phyloP scores from a whole-genome alignment of 2,888 invertebrate genomes.

The Lochmaea capreae region DNA sequence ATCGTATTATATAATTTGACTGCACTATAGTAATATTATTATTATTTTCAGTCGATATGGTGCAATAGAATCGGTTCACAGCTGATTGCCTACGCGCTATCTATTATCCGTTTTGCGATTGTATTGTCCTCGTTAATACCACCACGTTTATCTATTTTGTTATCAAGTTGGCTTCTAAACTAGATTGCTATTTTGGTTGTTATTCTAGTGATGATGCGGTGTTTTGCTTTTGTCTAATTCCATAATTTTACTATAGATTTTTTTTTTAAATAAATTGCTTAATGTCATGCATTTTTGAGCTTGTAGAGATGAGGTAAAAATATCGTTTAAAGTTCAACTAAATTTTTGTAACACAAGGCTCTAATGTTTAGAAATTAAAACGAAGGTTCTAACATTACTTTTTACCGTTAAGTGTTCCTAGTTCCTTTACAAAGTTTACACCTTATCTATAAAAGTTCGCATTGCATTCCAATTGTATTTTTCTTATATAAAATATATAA shows the following conservation, averaged over 20 bases:
- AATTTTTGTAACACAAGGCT: too few relatives aligned
- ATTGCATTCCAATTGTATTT: background rate
- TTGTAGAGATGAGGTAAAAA: too few relatives aligned
- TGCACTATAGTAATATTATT: conserved; percentile 1
- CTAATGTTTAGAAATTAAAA: too few relatives aligned
- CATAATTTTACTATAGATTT: background rate
- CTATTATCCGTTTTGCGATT: conserved; percentile 15
- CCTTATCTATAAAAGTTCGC: conserved; percentile 7
- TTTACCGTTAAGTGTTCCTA: background rate
- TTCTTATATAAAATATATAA: background rate
- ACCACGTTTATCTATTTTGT: conserved; percentile 10
- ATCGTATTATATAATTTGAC: background rate
- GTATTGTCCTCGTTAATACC: conserved; percentile 6
- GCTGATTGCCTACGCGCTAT: conserved; percentile 18
- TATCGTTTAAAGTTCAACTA: too few relatives aligned
- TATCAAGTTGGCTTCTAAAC: conserved; percentile 13
- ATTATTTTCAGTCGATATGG: conserved; percentile 11
- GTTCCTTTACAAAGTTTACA: background rate
- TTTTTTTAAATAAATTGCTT: too few relatives aligned
- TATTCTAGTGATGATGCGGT: background rate
- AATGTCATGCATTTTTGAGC: too few relatives aligned
- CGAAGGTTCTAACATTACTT: background rate
- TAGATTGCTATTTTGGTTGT: conserved; percentile 2
- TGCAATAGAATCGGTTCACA: conserved; percentile 17
- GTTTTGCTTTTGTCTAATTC: conserved; percentile 4